Conservation (phyloP, 2,797 vertebrate genomes). For the Centroberyx gerrardi region DNA sequence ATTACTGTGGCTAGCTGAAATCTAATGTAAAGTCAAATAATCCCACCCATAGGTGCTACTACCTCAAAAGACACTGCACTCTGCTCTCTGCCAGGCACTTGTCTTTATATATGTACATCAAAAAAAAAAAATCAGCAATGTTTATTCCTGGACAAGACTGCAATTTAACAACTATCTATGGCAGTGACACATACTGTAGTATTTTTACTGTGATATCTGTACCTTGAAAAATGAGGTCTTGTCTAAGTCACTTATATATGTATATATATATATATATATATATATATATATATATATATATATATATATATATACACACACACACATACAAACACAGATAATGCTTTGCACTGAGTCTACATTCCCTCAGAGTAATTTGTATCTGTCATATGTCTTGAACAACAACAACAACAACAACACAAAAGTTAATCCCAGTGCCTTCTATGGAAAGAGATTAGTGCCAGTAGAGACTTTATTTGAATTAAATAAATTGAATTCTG, state of each 20-base stretch:
- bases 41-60: constrained; percentile 72
- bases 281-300: no score
- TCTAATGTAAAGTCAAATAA: constrained; percentile 54
- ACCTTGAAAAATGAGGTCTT: constrained; percentile 42
- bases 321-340: neutral
- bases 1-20: constrained; percentile 32
- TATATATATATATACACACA: no score
- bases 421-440: constrained; percentile 70
- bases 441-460: constrained; percentile 12
- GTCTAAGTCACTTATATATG: neutral
- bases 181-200: constrained; percentile 39
- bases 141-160: constrained; percentile 53
- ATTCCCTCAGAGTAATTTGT: constrained; percentile 50
- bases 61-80: constrained; percentile 78
- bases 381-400: constrained; percentile 43
- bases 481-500: no score
- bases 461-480: neutral
- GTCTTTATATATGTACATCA: constrained; percentile 41
- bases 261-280: no score
- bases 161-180: constrained; percentile 47
- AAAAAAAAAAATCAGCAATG: constrained; percentile 17
- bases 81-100: constrained; percentile 43
- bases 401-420: constrained; percentile 15
- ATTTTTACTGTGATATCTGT: constrained; percentile 53
- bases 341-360: constrained; percentile 72